Evolutionary conservation across 2,113 vertebrate species (phyloP).

Genomic region (Centrocercus urophasianus): DNA sequence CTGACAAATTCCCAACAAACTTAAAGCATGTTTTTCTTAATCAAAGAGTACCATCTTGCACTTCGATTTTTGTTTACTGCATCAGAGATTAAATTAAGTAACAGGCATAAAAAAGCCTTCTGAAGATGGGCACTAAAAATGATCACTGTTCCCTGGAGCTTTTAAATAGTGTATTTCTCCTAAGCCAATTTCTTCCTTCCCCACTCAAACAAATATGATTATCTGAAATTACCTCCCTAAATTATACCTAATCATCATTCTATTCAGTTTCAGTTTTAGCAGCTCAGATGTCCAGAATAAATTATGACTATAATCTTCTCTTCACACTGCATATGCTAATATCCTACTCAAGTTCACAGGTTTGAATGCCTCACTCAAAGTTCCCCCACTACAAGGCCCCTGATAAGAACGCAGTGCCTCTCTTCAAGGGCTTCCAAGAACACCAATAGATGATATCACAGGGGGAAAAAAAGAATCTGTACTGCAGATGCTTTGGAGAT

Average conservation of each 20-base stretch:
- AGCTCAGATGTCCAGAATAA: slow-evolving; percentile 66
- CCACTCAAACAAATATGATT: slow-evolving; percentile 47
- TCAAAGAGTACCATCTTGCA: background rate
- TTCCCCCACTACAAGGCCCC: background rate
- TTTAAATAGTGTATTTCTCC: slow-evolving; percentile 16
- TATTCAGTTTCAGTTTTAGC: slow-evolving; percentile 58
- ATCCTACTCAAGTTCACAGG: background rate
- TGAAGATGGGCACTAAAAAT: slow-evolving; percentile 15
- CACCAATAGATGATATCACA: background rate
- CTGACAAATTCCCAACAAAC: background rate
- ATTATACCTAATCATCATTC: slow-evolving; percentile 57
- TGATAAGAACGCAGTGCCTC: background rate
- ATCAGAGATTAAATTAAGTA: slow-evolving; percentile 48
- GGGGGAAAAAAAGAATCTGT: background rate
- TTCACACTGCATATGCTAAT: slow-evolving; percentile 34
- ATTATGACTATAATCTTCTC: slow-evolving; percentile 14
- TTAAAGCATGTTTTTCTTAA: slow-evolving; percentile 7
- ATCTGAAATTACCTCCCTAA: slow-evolving; percentile 57
- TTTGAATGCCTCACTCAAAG: background rate
- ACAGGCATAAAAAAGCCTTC: slow-evolving; percentile 1
- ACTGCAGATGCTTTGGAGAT: background rate
- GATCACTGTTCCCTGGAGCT: background rate
- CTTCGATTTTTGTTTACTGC: slow-evolving; percentile 6
- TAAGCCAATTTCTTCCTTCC: slow-evolving; percentile 36
- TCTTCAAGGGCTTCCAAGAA: background rate